A percentile compares a stretch with the other conserved stretches of the same genome.
Evolutionary conservation across 2,888 invertebrate species (phyloP).

Genomic region (Eupithecia tripunctaria): DNA sequence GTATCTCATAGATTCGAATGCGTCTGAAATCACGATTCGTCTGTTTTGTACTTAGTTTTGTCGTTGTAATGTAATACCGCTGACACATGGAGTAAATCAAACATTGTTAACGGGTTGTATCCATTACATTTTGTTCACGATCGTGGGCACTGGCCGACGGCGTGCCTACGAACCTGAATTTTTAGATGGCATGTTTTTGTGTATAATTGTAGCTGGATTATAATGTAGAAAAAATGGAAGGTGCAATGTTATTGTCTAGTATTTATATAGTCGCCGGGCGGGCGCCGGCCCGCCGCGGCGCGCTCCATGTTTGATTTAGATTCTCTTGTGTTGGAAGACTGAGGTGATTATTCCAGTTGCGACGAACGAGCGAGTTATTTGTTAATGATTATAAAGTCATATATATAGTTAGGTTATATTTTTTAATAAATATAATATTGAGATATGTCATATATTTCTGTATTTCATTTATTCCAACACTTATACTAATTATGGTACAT

Average conservation of each 20-base stretch:
- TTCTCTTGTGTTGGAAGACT: slow-evolving; percentile 82
- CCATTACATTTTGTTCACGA: slow-evolving; percentile 51
- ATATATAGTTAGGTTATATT: slow-evolving; percentile 85
- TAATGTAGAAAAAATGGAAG: slow-evolving; percentile 70
- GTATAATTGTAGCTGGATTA: slow-evolving; percentile 70
- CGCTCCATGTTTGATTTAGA: slow-evolving; percentile 70
- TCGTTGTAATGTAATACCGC: slow-evolving; percentile 48
- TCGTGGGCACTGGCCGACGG: slow-evolving; percentile 39
- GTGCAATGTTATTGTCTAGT: slow-evolving; percentile 81
- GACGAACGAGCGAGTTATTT: slow-evolving; percentile 82
- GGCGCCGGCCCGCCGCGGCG: slow-evolving; percentile 51
- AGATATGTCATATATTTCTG: slow-evolving; percentile 80
- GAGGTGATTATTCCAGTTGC: slow-evolving; percentile 83
- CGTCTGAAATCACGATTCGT: slow-evolving; percentile 39
- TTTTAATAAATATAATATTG: slow-evolving; percentile 85
- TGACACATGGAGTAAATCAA: slow-evolving; percentile 51
- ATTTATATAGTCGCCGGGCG: slow-evolving; percentile 54
- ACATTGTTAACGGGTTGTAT: slow-evolving; percentile 61
- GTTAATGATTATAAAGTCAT: slow-evolving; percentile 85
- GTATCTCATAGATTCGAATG: slow-evolving; percentile 42
- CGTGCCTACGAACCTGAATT: slow-evolving; percentile 55
- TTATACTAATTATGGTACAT: neutral
- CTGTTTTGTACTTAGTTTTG: slow-evolving; percentile 59
- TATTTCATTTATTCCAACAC: slow-evolving; percentile 53
- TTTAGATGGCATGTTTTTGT: slow-evolving; percentile 72